Base-by-base conservation (phyloP, 2,113 vertebrate genomes). In the mouse (Mus musculus) region DNA sequence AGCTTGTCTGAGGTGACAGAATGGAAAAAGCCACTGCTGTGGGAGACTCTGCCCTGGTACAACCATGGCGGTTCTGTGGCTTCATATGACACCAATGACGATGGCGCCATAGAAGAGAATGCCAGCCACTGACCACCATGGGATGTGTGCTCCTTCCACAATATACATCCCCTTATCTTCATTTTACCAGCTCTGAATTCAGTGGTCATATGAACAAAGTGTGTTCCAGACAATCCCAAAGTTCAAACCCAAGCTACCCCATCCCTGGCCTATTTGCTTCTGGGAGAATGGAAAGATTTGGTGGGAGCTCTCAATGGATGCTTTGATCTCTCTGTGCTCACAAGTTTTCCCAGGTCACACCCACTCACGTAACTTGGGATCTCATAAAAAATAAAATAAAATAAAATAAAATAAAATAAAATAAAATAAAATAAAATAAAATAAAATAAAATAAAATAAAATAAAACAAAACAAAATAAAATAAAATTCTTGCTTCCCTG, bases 341-440 rank as follows among this genome's bases (percentile, higher is more conserved):
- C 61, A 33, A n/a, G 24, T 20, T 30, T 65, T 72, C 39, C 49
- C 0, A 28, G 75, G 39, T 49, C 56, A 39, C 63, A 52, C 63
- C 73, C 59, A 30, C 17, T 52, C 17, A 33, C 82, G 96, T 88
- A 90, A 96, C 63, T 94, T 13, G 67, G 97, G 94, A 95, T 95
- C 96, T 95, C 97, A 96, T 93, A 96, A 96, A 97, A 95, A 95
- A 59, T 95, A 95, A 76, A 93, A 97, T 42, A 42, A 42, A 42
- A 42, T 42, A 42, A 42, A 42, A 42, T 42, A 42, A 42, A 42
- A 42, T 3, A 42, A 42, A 42, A 42, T 3, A 42, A 42, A 42
- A 42, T 3, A 42, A 42, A n/a, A n/a, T n/a, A n/a, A n/a, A n/a
- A n/a, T n/a, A n/a, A n/a, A n/a, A n/a, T n/a, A n/a, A n/a, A n/a